Percentiles rank a stretch among this genome's conserved stretches.
Conservation (phyloP, 1,140 invertebrate species). For the Halesus radiatus region DNA sequence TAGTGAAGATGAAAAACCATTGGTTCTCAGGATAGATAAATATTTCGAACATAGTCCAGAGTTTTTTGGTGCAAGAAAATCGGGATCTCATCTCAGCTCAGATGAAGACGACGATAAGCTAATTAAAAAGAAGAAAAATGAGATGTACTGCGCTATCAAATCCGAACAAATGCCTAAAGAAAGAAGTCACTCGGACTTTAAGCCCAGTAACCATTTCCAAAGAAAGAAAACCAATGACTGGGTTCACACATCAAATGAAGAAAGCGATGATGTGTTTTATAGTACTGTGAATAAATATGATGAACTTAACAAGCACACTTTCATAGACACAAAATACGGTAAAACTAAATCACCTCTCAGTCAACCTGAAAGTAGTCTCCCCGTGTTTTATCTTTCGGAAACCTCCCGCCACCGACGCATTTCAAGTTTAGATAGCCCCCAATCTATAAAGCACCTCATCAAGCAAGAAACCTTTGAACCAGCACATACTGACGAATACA, state of each 20-base stretch:
- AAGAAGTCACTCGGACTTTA: slow-evolving; percentile 7
- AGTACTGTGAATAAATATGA: neutral
- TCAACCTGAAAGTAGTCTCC: neutral
- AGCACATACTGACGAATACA: neutral
- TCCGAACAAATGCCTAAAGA: slow-evolving; percentile 17
- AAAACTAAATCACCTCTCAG: neutral
- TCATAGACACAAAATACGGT: neutral
- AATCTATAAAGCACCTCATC: slow-evolving; percentile 10
- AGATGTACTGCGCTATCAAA: slow-evolving; percentile 1
- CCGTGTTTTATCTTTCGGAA: neutral
- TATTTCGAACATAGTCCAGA: slow-evolving; percentile 71
- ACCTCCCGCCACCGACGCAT: slow-evolving; percentile 5
- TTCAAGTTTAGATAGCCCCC: slow-evolving; percentile 32
- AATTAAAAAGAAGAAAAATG: slow-evolving; percentile 23
- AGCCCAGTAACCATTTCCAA: neutral
- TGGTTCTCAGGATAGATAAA: slow-evolving; percentile 69
- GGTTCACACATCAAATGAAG: neutral
- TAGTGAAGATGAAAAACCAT: slow-evolving; percentile 69
- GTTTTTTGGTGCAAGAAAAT: slow-evolving; percentile 67
- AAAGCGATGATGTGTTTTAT: slow-evolving; percentile 22
- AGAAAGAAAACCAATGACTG: slow-evolving; percentile 12
- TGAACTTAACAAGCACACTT: neutral
- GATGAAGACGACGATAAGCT: slow-evolving; percentile 54
- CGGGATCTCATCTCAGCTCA: slow-evolving; percentile 56
- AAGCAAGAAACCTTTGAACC: slow-evolving; percentile 16